phyloP scores from a whole-genome alignment of 2,888 invertebrate species.

The Platerodrilus igneus region DNA sequence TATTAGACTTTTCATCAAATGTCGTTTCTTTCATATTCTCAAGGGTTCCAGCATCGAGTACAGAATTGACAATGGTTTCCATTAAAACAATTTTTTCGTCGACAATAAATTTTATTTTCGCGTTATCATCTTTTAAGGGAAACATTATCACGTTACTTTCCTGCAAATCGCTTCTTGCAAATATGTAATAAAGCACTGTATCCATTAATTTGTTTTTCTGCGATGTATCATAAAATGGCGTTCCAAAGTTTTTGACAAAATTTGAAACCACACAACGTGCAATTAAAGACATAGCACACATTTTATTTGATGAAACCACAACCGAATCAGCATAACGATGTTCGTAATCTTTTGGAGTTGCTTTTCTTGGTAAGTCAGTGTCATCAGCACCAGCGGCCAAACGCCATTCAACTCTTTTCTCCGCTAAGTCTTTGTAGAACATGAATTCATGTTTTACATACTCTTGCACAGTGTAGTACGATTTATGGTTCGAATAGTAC shows the following conservation, averaged over 20 bases:
- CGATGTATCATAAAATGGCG: background rate
- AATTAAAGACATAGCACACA: slow-evolving; percentile 11
- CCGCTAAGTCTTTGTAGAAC: slow-evolving; percentile 13
- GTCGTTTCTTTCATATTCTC: slow-evolving; percentile 1
- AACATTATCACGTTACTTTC: too few relatives aligned
- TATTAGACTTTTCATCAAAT: background rate
- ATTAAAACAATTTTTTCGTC: slow-evolving; percentile 12
- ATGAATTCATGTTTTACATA: slow-evolving; percentile 14
- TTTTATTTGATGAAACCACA: slow-evolving; percentile 1
- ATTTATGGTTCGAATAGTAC: slow-evolving; percentile 15
- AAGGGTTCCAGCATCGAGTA: slow-evolving; percentile 5
- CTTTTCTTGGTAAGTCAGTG: background rate
- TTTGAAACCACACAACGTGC: slow-evolving; percentile 1
- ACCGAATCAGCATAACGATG: slow-evolving; percentile 14
- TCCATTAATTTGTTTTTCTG: too few relatives aligned
- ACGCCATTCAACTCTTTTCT: slow-evolving; percentile 6
- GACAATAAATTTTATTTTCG: slow-evolving; percentile 4
- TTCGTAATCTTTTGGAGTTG: slow-evolving; percentile 13
- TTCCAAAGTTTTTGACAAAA: slow-evolving; percentile 1
- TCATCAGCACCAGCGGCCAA: slow-evolving; percentile 13
- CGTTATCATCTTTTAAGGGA: slow-evolving; percentile 4
- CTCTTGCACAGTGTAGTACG: slow-evolving; percentile 17
- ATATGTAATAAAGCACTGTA: too few relatives aligned
- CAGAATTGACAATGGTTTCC: slow-evolving; percentile 9
- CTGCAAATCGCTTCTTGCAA: background rate